These are phyloP conservation scores for Loriculus beryllinus DNA, from an alignment of 2,797 vertebrate species.

Conservation along the genomic window DNA sequence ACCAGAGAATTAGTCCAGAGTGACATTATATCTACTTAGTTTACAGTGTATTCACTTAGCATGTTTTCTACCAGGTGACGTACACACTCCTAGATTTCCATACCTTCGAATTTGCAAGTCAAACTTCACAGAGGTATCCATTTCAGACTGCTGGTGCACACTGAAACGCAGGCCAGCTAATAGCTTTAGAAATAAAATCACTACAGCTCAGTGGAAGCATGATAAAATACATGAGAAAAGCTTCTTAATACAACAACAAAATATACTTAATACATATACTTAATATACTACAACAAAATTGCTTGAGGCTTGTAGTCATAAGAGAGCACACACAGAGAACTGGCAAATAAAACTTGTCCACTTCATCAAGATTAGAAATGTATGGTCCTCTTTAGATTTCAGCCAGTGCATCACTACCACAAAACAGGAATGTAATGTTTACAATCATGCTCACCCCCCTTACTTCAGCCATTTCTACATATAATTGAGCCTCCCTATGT, in stretches of 20 bases:
- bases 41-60: neutral
- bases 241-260: neutral
- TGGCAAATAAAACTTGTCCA: neutral
- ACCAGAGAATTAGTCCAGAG: neutral
- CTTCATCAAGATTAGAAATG: neutral
- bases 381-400: neutral
- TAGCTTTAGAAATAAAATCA: slow-evolving; percentile 72
- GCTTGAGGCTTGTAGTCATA: neutral
- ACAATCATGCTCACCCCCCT: neutral
- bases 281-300: neutral
- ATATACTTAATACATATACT: neutral
- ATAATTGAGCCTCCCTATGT: neutral
- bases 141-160: slow-evolving; percentile 92
- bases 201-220: neutral
- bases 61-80: neutral
- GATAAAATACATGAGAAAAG: neutral
- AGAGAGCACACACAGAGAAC: neutral
- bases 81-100: neutral
- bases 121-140: slow-evolving; percentile 91
- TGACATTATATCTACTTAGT: neutral
- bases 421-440: neutral
- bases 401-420: neutral
- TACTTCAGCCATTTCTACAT: neutral
- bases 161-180: slow-evolving; percentile 89
- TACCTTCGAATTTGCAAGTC: slow-evolving; percentile 92